Percentiles rank a stretch among this genome's conserved stretches.
phyloP scores from a whole-genome alignment of 2,113 vertebrate genomes.

The Neotoma lepida region DNA sequence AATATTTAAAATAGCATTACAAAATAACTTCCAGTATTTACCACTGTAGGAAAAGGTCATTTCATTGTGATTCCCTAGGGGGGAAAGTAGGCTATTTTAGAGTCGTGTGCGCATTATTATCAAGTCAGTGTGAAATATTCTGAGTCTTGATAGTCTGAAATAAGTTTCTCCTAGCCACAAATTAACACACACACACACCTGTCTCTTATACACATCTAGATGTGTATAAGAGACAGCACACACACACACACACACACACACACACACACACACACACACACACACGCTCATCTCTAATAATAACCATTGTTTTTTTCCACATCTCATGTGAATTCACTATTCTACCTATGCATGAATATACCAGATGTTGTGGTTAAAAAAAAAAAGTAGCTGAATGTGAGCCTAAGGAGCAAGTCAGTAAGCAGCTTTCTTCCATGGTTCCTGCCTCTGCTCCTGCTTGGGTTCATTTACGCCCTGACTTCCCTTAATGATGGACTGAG shows the following conservation, averaged over 20 bases:
- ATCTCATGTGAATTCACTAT: neutral
- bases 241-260: too few relatives aligned
- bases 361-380: neutral
- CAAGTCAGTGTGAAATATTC: neutral
- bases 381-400: neutral
- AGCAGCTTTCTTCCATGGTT: neutral
- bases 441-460: neutral
- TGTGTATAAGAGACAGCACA: too few relatives aligned
- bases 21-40: neutral
- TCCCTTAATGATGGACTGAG: neutral
- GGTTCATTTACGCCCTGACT: too few relatives aligned
- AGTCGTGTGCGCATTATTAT: neutral
- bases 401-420: neutral
- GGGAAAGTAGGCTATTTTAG: neutral
- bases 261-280: too few relatives aligned
- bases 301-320: neutral
- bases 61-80: neutral
- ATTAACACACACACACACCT: neutral
- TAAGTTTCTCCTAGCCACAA: neutral
- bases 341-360: neutral
- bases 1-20: conserved; percentile 6
- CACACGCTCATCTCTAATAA: neutral
- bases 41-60: neutral
- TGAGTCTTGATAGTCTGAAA: neutral
- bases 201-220: too few relatives aligned